Evolutionary conservation across 35 echinoderm and acorn worm genomes (phyloP).

Genomic region (Ophioderma brevispina): DNA sequence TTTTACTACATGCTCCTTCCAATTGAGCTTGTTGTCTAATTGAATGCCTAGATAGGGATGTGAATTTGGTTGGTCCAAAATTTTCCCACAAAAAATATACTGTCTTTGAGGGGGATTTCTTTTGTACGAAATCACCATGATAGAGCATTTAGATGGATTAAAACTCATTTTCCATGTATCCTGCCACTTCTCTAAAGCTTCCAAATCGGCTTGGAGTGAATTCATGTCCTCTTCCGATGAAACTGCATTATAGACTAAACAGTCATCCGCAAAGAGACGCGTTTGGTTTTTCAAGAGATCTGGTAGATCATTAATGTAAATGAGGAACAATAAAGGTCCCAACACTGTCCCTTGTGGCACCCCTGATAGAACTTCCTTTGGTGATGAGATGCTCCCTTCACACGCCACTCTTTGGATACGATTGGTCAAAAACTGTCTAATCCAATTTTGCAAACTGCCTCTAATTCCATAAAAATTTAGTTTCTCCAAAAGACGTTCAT

Average conservation of each 20-base stretch:
- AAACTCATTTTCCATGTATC: constrained; percentile 14
- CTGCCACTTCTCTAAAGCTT: not conserved
- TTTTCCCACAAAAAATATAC: no score
- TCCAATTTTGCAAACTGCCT: constrained; percentile 36
- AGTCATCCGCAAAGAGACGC: constrained; percentile 10
- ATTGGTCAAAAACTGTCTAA: constrained; percentile 26
- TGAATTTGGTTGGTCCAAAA: no score
- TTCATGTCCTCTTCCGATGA: not conserved
- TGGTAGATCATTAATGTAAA: constrained; percentile 20
- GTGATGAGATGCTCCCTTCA: not conserved
- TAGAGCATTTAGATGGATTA: constrained; percentile 5
- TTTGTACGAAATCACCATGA: not conserved
- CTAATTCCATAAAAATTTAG: constrained; percentile 31
- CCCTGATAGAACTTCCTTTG: not conserved
- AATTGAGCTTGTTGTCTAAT: no score
- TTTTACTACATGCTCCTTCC: no score
- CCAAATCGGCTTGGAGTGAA: not conserved
- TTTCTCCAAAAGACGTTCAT: constrained; percentile 15
- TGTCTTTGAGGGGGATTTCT: no score
- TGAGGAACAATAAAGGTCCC: constrained; percentile 7
- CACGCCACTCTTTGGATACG: constrained; percentile 44
- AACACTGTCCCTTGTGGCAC: constrained; percentile 13
- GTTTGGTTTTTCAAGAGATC: not conserved
- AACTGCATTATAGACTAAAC: not conserved
- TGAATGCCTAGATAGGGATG: no score